These are phyloP conservation scores for Campylorhamphus procurvoides DNA, from an alignment of 2,113 vertebrate genomes.

Conservation along the genomic window DNA sequence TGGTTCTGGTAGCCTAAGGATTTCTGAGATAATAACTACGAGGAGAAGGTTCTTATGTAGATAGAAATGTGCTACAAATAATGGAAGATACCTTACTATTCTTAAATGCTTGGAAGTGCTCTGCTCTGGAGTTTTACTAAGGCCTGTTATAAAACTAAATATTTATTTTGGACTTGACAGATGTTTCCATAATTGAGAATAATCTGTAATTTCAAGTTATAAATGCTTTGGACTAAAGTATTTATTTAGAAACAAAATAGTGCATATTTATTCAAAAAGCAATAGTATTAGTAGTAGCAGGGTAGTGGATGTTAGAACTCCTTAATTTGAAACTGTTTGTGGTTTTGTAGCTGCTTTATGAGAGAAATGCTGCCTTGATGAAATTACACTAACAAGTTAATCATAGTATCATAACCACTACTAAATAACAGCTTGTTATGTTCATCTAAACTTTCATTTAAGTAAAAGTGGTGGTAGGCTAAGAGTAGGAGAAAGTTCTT, in stretches of 20 bases:
- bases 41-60: background rate
- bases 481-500: background rate
- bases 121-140: background rate
- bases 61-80: conserved; percentile 2
- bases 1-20: conserved; percentile 31
- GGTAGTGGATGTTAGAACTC: background rate
- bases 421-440: background rate
- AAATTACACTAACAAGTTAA: background rate
- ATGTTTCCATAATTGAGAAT: background rate
- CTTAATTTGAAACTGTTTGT: background rate
- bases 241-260: background rate
- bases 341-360: background rate
- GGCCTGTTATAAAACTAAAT: background rate
- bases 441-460: background rate
- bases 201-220: background rate
- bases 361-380: background rate
- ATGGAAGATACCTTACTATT: background rate
- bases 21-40: background rate
- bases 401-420: background rate
- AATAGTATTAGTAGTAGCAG: background rate
- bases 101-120: background rate
- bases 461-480: background rate
- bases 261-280: background rate
- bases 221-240: background rate
- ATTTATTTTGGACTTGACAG: background rate